Conservation (phyloP, 2,113 vertebrate species). For the Heteronetta atricapilla region DNA sequence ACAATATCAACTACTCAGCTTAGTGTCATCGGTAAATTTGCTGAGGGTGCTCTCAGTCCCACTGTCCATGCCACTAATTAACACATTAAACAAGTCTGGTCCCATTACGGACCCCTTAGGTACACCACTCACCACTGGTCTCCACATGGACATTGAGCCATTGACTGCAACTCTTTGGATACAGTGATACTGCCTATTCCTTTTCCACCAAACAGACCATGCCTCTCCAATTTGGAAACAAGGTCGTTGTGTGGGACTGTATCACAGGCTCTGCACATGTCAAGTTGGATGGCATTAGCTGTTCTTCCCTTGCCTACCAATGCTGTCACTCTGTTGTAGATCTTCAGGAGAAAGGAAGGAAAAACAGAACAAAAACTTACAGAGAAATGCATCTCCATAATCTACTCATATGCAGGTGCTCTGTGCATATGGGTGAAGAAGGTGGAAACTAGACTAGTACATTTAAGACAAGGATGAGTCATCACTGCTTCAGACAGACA, state of each 20-base stretch:
- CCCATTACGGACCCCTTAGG: accelerated
- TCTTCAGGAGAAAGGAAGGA: background rate
- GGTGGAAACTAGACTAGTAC: background rate
- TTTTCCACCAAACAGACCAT: background rate
- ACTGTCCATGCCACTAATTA: background rate
- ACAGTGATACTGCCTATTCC: background rate
- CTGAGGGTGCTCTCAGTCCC: background rate
- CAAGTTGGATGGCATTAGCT: background rate
- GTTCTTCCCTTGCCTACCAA: background rate
- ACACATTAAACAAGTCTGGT: background rate
- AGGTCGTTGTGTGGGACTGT: background rate
- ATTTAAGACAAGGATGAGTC: background rate
- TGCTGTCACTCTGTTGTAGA: background rate
- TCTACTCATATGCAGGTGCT: background rate
- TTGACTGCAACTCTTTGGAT: background rate
- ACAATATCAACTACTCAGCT: background rate
- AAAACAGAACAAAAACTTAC: background rate
- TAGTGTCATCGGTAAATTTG: background rate
- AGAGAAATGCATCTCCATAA: background rate
- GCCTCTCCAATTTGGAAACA: background rate
- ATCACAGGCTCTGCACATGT: background rate
- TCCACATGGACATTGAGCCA: accelerated
- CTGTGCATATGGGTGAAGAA: background rate
- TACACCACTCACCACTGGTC: accelerated
- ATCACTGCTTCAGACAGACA: background rate